A percentile compares a stretch with the other conserved stretches of the same genome.
phyloP scores from a whole-genome alignment of 2,888 invertebrate genomes.

The Pardosa pseudoannulata region DNA sequence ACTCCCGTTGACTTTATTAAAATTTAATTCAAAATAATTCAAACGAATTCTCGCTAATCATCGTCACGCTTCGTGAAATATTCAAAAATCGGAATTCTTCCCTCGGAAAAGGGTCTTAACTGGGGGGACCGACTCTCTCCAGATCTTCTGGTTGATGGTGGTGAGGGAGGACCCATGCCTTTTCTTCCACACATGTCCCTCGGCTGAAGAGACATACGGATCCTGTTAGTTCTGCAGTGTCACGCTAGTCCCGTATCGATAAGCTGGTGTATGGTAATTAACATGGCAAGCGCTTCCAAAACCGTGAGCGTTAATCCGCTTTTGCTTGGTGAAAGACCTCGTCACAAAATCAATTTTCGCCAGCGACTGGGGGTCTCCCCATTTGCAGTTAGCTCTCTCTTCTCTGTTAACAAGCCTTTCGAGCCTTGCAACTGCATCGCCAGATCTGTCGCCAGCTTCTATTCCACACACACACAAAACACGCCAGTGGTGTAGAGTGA shows the following conservation, averaged over 20 bases:
- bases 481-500: too few relatives aligned
- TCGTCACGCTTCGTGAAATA: neutral
- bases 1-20: neutral
- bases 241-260: neutral
- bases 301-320: conserved; percentile 46
- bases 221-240: neutral
- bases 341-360: conserved; percentile 55
- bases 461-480: neutral
- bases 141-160: neutral
- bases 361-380: conserved; percentile 12
- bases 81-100: neutral
- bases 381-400: neutral
- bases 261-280: conserved; percentile 46
- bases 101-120: neutral
- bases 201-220: neutral
- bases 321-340: conserved; percentile 13
- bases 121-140: too few relatives aligned
- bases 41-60: neutral
- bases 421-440: neutral
- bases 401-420: neutral
- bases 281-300: conserved; percentile 59
- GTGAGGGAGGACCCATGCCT: too few relatives aligned
- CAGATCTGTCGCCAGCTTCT: neutral
- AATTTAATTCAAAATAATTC: conserved; percentile 8
- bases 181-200: too few relatives aligned